Evolutionary conservation across 2,888 invertebrate genomes (phyloP).

Genomic region (Candidula unifasciata): DNA sequence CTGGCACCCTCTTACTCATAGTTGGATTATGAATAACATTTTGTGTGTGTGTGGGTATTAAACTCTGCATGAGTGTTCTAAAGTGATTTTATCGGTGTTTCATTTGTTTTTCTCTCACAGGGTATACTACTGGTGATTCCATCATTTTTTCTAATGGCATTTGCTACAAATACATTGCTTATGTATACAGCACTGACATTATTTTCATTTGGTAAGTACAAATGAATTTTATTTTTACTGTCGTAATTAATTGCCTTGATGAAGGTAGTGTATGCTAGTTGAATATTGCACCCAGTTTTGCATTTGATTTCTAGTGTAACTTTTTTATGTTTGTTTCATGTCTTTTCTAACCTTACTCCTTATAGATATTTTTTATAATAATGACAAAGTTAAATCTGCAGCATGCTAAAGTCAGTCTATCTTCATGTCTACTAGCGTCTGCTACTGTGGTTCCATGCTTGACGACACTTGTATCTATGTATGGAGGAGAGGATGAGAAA

Average conservation of each 20-base stretch:
- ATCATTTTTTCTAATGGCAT: slow-evolving; percentile 89
- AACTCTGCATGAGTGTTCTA: too few relatives aligned
- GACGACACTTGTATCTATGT: slow-evolving; percentile 92
- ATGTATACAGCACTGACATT: slow-evolving; percentile 90
- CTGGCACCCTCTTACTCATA: background rate
- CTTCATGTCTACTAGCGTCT: slow-evolving; percentile 77
- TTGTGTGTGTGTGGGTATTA: too few relatives aligned
- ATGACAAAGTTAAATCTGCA: too few relatives aligned
- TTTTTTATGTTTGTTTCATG: too few relatives aligned
- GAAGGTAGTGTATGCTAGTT: background rate
- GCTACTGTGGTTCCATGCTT: slow-evolving; percentile 94
- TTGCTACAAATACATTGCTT: slow-evolving; percentile 82
- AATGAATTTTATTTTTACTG: background rate
- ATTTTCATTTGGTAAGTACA: slow-evolving; percentile 91
- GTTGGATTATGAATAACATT: background rate
- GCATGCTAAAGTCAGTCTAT: background rate
- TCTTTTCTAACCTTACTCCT: too few relatives aligned
- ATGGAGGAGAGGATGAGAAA: slow-evolving; percentile 87
- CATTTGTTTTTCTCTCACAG: slow-evolving; percentile 62
- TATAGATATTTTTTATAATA: too few relatives aligned
- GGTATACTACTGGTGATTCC: slow-evolving; percentile 91
- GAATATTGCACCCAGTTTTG: background rate
- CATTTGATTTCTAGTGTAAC: too few relatives aligned
- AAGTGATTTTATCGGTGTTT: too few relatives aligned
- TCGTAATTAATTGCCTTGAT: background rate